A percentile compares a stretch with the other conserved stretches of the same genome.
Evolutionary conservation across 2,113 vertebrate species (phyloP).

Genomic region (Alectura lathami): DNA sequence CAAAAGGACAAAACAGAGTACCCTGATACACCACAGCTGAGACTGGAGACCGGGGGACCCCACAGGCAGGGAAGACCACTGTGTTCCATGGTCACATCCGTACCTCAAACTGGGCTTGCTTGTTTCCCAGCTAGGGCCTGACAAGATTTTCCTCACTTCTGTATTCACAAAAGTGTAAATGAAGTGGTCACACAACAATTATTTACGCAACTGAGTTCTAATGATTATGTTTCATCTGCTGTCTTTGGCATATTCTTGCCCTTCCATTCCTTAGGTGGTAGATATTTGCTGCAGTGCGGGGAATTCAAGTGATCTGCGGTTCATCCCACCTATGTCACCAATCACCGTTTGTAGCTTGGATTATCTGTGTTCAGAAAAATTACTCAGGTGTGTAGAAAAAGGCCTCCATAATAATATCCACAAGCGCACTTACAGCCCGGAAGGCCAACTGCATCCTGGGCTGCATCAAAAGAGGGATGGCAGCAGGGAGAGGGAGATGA

Average conservation of each 20-base stretch:
- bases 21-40: neutral
- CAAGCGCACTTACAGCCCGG: no score
- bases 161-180: neutral
- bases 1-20: neutral
- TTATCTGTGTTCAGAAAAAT: neutral
- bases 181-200: neutral
- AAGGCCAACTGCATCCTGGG: no score
- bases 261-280: neutral
- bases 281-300: neutral
- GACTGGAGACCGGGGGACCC: neutral
- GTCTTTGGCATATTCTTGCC: neutral
- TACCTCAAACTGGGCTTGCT: neutral
- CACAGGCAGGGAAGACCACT: neutral
- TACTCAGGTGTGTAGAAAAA: neutral
- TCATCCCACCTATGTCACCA: neutral
- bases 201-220: neutral
- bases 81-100: rapidly evolving
- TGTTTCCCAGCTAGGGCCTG: neutral
- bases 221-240: neutral
- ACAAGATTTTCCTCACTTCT: neutral
- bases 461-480: no score
- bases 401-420: neutral
- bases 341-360: neutral
- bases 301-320: neutral
- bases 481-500: no score